phyloP scores from a whole-genome alignment of 1,140 invertebrate species.

The Tachypleus tridentatus region DNA sequence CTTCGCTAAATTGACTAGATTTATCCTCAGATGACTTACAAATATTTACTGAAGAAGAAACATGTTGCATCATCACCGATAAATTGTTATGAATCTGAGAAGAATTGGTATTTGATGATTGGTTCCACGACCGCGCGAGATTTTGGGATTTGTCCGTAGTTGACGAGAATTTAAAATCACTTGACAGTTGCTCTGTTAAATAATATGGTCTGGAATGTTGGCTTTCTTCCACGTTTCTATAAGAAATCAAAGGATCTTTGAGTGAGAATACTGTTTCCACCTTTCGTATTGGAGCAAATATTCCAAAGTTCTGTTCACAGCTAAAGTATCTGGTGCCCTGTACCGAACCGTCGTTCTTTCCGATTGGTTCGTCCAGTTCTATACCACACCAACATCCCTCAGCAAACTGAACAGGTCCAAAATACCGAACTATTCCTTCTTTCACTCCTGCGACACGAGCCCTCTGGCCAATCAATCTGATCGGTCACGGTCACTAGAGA shows the following conservation, averaged over 20 bases:
- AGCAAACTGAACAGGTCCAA: constrained; percentile 40
- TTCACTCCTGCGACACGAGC: constrained; percentile 37
- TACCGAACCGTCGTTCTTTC: constrained; percentile 42
- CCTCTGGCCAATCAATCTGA: constrained; percentile 61
- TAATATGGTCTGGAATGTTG: no score
- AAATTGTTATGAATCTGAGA: no score
- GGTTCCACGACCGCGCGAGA: neutral
- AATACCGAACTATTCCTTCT: constrained; percentile 30
- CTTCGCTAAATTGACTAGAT: no score
- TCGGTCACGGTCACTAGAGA: neutral
- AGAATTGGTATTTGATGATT: neutral
- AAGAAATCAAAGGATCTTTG: neutral
- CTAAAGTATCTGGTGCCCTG: neutral
- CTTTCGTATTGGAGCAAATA: constrained; percentile 40
- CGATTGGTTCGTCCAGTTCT: constrained; percentile 40
- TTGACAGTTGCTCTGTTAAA: neutral
- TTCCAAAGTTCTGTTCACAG: constrained; percentile 32
- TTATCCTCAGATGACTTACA: no score
- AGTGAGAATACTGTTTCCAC: constrained; percentile 21
- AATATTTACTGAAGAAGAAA: no score
- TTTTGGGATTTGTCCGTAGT: neutral
- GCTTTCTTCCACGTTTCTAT: no score
- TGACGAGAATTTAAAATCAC: neutral
- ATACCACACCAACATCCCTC: constrained; percentile 43
- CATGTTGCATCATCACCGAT: no score